Evolutionary conservation across 2,797 vertebrate species (phyloP), one percentile per base, ranked within the genome.

Genomic region (Platalea minor): DNA sequence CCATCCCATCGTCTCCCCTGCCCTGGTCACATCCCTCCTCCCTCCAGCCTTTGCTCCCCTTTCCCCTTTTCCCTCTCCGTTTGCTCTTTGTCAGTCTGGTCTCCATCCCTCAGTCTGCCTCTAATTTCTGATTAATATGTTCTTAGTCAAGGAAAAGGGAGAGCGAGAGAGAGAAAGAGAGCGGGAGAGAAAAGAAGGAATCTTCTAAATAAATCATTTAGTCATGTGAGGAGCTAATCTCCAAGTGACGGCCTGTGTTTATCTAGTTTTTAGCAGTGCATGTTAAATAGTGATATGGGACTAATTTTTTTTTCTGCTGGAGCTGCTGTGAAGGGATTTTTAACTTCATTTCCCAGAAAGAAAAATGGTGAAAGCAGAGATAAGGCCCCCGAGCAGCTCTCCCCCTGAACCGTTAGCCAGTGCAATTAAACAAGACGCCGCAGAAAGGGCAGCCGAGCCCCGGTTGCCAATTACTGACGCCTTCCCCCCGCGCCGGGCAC

Each of bases 181-280:
- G 94, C 10, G 2, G 86, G 65, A 88, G 93, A 94, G 80, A 92
- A 95, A 87, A 94, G 88, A 82, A 92, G 81, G 89, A 93, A 97
- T 97, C 97, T 97, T 98, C 97, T 96, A 97, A 98, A 98, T 98
- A 98, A 98, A 98, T 98, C 98, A 97, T 96, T 94, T 95, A 97
- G 95, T 97, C 96, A 97, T 97, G 97, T 96, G 97, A 97, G 96
- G 95, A 96, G 96, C 97, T 98, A 97, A 98, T 97, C 98, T 97
- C 95, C 95, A 95, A 95, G 94, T 88, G 96, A 96, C 94, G 96
- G 96, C 95, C 89, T 90, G 96, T 98, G 96, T 98, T 97, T 97
- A 97, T 97, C 91, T 97, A 97, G 96, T 97, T 97, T 97, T 98
- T 98, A 97, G 97, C 97, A 94, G 96, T 94, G 97, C 97, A 95